Evolutionary conservation across 2,113 vertebrate genomes (phyloP).

Genomic region (Sturnus vulgaris): DNA sequence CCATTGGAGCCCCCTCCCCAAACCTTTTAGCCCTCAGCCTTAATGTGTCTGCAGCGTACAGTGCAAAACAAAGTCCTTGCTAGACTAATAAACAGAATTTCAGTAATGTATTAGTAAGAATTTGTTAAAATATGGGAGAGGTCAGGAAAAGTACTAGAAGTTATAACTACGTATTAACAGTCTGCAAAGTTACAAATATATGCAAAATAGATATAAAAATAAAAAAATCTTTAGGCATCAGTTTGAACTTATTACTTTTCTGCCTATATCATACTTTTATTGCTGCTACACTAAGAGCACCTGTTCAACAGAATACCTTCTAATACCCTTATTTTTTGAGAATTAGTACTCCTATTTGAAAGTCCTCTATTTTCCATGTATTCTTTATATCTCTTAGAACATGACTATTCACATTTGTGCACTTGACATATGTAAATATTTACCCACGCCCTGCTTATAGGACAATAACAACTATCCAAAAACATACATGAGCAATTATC

Average conservation of each 20-base stretch:
- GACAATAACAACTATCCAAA: neutral
- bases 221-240: neutral
- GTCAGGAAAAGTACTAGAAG: neutral
- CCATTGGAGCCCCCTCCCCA: fast-evolving
- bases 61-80: neutral
- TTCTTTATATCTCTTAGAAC: neutral
- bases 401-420: neutral
- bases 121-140: neutral
- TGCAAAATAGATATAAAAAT: neutral
- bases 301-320: neutral
- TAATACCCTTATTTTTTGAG: neutral
- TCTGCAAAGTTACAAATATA: neutral
- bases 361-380: neutral
- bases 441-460: neutral
- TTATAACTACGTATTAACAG: neutral
- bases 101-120: neutral
- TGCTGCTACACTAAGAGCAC: neutral
- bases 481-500: neutral
- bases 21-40: neutral
- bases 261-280: neutral
- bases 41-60: neutral
- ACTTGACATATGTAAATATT: neutral
- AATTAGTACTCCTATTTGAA: neutral
- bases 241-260: neutral
- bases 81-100: neutral